Evolutionary conservation across 1,140 invertebrate genomes (phyloP).

Genomic region (Amphibalanus amphitrite): DNA sequence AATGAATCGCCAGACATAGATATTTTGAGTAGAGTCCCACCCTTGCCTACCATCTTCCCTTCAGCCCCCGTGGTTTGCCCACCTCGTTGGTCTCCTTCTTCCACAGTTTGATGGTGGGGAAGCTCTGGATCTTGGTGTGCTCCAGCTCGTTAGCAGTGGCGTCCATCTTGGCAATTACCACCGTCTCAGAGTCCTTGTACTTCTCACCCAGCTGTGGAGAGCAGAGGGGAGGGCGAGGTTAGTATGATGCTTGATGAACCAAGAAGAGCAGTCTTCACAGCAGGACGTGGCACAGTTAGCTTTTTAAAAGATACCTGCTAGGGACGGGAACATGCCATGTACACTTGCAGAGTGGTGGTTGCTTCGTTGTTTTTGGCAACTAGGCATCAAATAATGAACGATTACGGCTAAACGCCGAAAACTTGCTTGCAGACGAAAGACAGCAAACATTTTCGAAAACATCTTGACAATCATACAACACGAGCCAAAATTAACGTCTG

Average conservation of each 20-base stretch:
- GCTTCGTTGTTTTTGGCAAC: no score
- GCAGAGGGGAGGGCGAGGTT: slow-evolving; percentile 11
- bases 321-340: no score
- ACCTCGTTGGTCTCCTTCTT: slow-evolving; percentile 82
- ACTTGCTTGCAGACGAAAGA: no score
- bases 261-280: no score
- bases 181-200: slow-evolving; percentile 60
- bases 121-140: slow-evolving; percentile 81
- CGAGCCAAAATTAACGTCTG: slow-evolving; percentile 10
- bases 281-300: no score
- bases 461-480: slow-evolving; percentile 6
- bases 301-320: no score
- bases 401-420: no score
- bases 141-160: slow-evolving; percentile 93
- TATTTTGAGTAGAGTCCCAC: background rate
- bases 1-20: background rate
- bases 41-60: background rate
- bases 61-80: slow-evolving; percentile 16
- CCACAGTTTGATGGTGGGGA: slow-evolving; percentile 94
- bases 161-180: slow-evolving; percentile 97
- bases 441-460: background rate
- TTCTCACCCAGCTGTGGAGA: slow-evolving; percentile 51
- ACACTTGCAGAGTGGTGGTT: no score
- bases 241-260: no score
- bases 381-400: no score